Conservation (phyloP, 2,113 vertebrate genomes). For the Neopipo cinnamomea region DNA sequence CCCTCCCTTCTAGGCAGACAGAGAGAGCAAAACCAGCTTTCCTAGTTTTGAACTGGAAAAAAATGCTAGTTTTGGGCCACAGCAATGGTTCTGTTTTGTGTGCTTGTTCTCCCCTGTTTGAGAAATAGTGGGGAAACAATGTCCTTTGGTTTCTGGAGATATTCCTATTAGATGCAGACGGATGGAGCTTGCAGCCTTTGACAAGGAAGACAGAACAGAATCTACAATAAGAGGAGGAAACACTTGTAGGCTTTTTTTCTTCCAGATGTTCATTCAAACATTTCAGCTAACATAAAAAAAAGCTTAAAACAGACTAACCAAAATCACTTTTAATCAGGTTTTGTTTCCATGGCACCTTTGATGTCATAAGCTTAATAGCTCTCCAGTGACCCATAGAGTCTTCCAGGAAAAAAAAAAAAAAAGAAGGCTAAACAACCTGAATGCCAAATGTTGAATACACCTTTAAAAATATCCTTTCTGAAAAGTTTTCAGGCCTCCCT, state of each 20-base stretch:
- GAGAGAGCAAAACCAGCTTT: neutral
- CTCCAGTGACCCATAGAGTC: constrained; percentile 31
- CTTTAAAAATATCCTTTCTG: constrained; percentile 4
- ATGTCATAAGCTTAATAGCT: constrained; percentile 56
- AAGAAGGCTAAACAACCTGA: neutral
- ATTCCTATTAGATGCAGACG: accelerated
- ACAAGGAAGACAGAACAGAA: neutral
- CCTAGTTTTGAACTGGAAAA: neutral
- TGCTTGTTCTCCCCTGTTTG: neutral
- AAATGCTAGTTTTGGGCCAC: neutral
- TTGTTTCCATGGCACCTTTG: constrained; percentile 65
- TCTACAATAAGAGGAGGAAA: neutral
- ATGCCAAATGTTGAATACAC: constrained; percentile 1
- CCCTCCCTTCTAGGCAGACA: neutral
- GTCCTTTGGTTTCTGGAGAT: neutral
- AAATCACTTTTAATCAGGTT: constrained; percentile 64
- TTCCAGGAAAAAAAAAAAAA: constrained; percentile 15
- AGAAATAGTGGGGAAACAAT: neutral
- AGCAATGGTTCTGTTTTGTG: neutral
- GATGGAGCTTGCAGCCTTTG: neutral
- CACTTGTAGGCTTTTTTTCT: neutral
- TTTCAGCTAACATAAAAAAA: neutral
- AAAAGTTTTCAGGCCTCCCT: neutral
- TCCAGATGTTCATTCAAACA: constrained; percentile 24
- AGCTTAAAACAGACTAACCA: constrained; percentile 32